These are phyloP conservation scores for Potamilus streckersoni DNA, from an alignment of 1,140 invertebrate species.

Conservation along the genomic window DNA sequence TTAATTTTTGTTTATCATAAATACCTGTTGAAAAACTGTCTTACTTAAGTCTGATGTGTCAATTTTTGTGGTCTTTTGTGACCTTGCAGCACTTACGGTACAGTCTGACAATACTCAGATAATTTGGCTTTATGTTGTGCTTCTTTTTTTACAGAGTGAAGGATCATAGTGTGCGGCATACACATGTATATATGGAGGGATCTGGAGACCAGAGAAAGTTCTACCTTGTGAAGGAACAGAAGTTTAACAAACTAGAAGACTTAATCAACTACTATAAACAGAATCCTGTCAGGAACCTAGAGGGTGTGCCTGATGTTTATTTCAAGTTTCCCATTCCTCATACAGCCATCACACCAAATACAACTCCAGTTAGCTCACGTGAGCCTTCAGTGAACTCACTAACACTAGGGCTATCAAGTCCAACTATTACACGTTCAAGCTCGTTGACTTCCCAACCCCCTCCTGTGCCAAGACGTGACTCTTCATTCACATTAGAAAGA, in stretches of 20 bases:
- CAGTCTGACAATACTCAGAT: no score
- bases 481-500: no score
- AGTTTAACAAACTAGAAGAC: slow-evolving; percentile 16
- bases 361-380: background rate
- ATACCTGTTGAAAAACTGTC: no score
- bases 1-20: no score
- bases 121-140: no score
- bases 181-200: slow-evolving; percentile 12
- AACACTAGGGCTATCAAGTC: background rate
- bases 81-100: no score
- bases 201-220: slow-evolving; percentile 1
- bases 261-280: slow-evolving; percentile 15
- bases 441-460: background rate
- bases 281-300: slow-evolving; percentile 30
- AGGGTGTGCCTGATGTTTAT: slow-evolving; percentile 24
- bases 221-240: slow-evolving; percentile 27
- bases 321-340: slow-evolving; percentile 14
- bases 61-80: no score
- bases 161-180: slow-evolving; percentile 26
- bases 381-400: background rate
- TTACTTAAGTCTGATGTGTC: no score
- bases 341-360: background rate
- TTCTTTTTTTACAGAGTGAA: slow-evolving; percentile 11
- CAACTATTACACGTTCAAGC: background rate
- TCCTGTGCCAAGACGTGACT: background rate